Evolutionary conservation across 2,113 vertebrate genomes (phyloP), one percentile per base, ranked within the genome.

Genomic region (Rhynchopsitta pachyrhyncha): DNA sequence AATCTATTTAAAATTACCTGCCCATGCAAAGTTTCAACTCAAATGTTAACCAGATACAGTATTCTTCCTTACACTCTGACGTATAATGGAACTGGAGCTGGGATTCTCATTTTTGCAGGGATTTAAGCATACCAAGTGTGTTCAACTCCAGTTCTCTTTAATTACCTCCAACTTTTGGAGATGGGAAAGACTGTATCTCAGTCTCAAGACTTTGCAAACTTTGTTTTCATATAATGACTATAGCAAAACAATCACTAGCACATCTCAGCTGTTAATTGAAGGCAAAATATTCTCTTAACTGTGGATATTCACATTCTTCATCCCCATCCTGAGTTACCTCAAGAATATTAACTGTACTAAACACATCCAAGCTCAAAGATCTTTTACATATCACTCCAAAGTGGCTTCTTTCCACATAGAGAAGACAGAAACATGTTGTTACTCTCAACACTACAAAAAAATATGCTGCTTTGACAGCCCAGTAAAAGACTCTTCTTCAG

Each of bases 21-120:
- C 16, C 11, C 8, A 15, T 22, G 18, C 18, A 69, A 47, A 78
- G 17, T 28, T 91, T 79, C 19, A 39, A 55, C 35, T 39, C 29
- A 57, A n/a, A 53, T 10, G 2, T 46, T 74, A 46, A 66, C 7
- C 17, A 50, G 29, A 62, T 22, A 25, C 0, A 1, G 24, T 9
- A 1, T 24, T 71, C 25, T 60, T 37, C 57, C 9, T 73, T 59
- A 55, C 14, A 20, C 8, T 66, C 66, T 18, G 23, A 59, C 10
- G 3, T n/a, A 16, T 8, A 15, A 18, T 0, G 3, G 33, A 75
- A 55, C 35, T n/a, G 23, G 6, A 82, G 5, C 7, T 35, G 4
- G 8, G 31, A 35, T 14, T 62, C 33, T 52, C 8, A n/a, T 75
- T 75, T 55, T 55, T 55, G 18, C 29, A 55, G 27, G 16, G 9